Base-by-base conservation (phyloP, 2,797 vertebrate genomes). In the Adelosebastes latens region DNA sequence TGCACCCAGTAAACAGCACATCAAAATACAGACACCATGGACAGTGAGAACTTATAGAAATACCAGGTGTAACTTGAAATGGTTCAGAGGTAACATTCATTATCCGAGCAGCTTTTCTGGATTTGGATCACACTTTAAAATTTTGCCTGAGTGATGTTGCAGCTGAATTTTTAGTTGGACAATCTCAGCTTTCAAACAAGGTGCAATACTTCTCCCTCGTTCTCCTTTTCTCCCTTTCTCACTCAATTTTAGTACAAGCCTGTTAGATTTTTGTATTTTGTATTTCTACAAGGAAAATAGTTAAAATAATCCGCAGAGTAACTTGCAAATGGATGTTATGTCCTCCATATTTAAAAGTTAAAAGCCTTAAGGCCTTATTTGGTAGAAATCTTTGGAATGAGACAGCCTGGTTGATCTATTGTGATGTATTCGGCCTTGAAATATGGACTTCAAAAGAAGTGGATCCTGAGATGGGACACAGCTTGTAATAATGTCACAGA, bases 341-440 rank as follows among this genome's bases (percentile, higher is more conserved):
- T 73, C 53, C 55, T 79, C 22, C 34, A 79, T 65, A 75, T 79
- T 66, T 55, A 55, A 16, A 69, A 66, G 61, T 25, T 29, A 61
- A 80, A 78, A 24, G 25, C 20, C 65, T 69, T 75, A 65, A 72
- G 31, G 25, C 55, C 7, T 13, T 27, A 24, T 61, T 75, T 20
- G 11, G 6, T 52, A 64, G 7, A 55, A 34, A 72, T 70, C 16
- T 24, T 32, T 46, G 2, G 22, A 67, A 25, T 65, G 24, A 75
- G 62, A 31, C 56, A 56, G 62, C 31, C 25, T 61, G 22, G 32
- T 60, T 79, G 46, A 81, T 67, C 13, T 67, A 32, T 70, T 46
- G 5, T 59, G 34, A 62, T 4, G 2, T 67, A 18, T 61, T 68
- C 42, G 12, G 49, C 58, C 36, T 72, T 83, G 36, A 76, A 80